A percentile compares a stretch with the other conserved stretches of the same genome.
These are phyloP conservation scores for Anabacerthia variegaticeps DNA, from an alignment of 2,797 vertebrate species.

Conservation along the genomic window DNA sequence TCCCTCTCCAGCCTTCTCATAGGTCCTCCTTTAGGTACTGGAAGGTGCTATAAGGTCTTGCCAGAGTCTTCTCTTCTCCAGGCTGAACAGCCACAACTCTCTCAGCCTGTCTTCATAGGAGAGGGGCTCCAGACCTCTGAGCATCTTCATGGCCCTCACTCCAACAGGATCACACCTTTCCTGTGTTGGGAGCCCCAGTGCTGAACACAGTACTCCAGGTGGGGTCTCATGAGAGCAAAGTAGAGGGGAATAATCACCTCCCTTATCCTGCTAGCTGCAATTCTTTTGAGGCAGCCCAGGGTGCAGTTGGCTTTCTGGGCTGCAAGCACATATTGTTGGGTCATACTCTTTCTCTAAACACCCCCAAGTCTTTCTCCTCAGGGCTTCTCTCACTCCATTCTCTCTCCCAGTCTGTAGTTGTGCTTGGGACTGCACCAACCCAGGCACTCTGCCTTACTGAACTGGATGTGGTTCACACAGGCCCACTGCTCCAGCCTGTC, in stretches of 20 bases:
- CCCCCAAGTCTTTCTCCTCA: neutral
- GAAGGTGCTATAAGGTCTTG: neutral
- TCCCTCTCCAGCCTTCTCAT: neutral
- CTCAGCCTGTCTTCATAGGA: neutral
- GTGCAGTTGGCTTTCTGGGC: neutral
- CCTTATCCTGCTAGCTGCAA: neutral
- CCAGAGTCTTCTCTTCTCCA: neutral
- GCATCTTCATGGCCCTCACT: neutral
- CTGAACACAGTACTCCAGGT: neutral
- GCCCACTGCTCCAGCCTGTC: neutral
- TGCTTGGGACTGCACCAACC: neutral
- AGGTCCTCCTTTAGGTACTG: neutral
- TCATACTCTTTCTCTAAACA: neutral
- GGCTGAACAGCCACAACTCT: neutral
- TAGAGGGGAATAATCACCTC: neutral
- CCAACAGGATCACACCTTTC: too few relatives aligned
- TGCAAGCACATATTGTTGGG: neutral
- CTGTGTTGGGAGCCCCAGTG: neutral
- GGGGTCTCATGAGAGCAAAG: neutral
- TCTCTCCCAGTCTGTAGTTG: neutral
- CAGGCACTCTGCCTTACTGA: neutral
- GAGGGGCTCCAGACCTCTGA: neutral
- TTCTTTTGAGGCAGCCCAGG: neutral
- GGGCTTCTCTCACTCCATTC: neutral
- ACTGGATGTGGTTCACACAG: neutral